These are phyloP conservation scores for Pedionomus torquatus DNA, from an alignment of 2,113 vertebrate genomes.

Conservation along the genomic window DNA sequence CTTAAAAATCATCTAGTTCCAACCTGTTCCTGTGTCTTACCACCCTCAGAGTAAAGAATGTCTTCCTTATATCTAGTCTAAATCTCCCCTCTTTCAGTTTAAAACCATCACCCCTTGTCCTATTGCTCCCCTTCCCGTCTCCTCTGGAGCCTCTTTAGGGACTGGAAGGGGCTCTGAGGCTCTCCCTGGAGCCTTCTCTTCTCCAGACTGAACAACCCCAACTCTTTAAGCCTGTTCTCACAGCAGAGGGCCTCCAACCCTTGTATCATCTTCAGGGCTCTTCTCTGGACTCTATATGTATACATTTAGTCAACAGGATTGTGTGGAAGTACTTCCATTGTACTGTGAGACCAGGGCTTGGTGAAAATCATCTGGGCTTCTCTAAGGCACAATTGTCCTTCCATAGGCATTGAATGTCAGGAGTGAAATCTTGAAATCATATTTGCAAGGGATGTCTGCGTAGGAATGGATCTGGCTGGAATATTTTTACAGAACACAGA, in stretches of 20 bases:
- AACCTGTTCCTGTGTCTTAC: background rate
- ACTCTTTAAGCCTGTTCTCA: background rate
- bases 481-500: background rate
- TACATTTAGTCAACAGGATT: background rate
- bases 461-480: background rate
- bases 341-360: background rate
- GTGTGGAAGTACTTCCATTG: too few species aligned
- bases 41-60: background rate
- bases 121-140: background rate
- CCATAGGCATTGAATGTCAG: background rate
- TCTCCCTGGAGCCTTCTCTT: background rate
- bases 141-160: background rate
- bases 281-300: background rate
- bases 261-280: background rate
- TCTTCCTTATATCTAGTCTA: background rate
- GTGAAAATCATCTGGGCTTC: background rate
- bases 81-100: background rate
- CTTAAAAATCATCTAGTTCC: background rate
- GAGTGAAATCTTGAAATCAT: background rate
- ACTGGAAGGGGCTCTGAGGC: background rate
- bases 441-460: background rate
- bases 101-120: fast-evolving
- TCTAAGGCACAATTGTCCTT: background rate
- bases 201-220: background rate
- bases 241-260: background rate